phyloP scores from a whole-genome alignment of 2,888 invertebrate species.

The Acleris holmiana region DNA sequence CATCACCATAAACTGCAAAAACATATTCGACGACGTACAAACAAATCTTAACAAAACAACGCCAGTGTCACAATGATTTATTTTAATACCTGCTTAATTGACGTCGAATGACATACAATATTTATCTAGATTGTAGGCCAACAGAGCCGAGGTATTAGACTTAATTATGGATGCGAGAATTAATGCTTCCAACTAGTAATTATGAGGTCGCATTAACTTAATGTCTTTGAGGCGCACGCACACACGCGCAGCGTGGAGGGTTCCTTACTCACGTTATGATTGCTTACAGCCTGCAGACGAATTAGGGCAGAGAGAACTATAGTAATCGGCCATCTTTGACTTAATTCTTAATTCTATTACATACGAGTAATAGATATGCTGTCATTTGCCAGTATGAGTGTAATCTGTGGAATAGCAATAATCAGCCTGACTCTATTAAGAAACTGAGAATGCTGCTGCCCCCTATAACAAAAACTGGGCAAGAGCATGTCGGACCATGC shows the following conservation, averaged over 20 bases:
- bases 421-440: too few species aligned
- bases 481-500: too few species aligned
- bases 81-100: constrained; percentile 74
- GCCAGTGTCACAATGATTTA: constrained; percentile 56
- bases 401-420: too few species aligned
- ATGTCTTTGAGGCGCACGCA: constrained; percentile 75
- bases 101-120: constrained; percentile 71
- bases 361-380: too few species aligned
- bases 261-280: background rate
- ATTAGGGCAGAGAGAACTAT: too few species aligned
- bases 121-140: constrained; percentile 81
- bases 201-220: constrained; percentile 83
- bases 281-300: too few species aligned
- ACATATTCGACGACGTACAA: background rate
- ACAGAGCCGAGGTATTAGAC: constrained; percentile 81
- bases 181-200: constrained; percentile 81
- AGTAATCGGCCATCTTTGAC: too few species aligned
- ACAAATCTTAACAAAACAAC: constrained; percentile 9
- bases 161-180: constrained; percentile 83
- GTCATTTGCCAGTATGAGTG: too few species aligned
- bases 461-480: too few species aligned
- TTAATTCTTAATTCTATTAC: too few species aligned
- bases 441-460: too few species aligned
- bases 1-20: too few species aligned
- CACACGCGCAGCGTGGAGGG: constrained; percentile 41